These are phyloP conservation scores for Trichomalopsis sarcophagae DNA, from an alignment of 1,140 invertebrate species.

Conservation along the genomic window DNA sequence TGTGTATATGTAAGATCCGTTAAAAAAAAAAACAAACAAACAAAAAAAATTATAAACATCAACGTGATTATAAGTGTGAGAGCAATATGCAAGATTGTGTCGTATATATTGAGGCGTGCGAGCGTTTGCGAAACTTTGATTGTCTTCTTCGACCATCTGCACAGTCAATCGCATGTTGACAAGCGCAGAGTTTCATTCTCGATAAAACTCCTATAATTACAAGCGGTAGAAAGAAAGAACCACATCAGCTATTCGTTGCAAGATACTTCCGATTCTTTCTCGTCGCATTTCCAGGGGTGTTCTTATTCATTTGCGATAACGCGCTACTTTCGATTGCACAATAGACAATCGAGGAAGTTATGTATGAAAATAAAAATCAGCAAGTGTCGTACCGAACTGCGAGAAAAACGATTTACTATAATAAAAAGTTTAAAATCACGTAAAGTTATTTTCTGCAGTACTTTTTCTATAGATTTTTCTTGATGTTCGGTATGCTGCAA, in stretches of 20 bases:
- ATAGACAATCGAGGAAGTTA: background rate
- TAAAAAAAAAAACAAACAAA: slow-evolving; percentile 42
- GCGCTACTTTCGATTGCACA: background rate
- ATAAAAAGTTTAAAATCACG: background rate
- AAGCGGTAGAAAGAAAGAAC: background rate
- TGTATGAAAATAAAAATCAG: slow-evolving; percentile 28
- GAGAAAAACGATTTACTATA: background rate
- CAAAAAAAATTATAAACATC: slow-evolving; percentile 36
- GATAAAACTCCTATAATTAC: background rate
- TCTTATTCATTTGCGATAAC: background rate
- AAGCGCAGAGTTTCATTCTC: slow-evolving; percentile 1
- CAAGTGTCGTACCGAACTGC: background rate
- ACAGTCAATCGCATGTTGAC: slow-evolving; percentile 22
- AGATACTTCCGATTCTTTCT: background rate
- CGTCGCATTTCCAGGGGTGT: background rate
- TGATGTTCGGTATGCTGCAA: background rate
- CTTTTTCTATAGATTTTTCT: slow-evolving; percentile 8
- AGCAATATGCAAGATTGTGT: slow-evolving; percentile 27
- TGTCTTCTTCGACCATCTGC: background rate
- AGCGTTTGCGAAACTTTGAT: slow-evolving; percentile 10
- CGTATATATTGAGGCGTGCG: slow-evolving; percentile 34
- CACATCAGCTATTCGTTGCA: background rate
- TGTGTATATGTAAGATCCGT: slow-evolving; percentile 52
- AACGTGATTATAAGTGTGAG: slow-evolving; percentile 23
- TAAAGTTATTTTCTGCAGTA: background rate